Percentiles rank a stretch among this genome's conserved stretches.
Conservation (phyloP, 2,888 invertebrate genomes). For the Ormyrus rosae region DNA sequence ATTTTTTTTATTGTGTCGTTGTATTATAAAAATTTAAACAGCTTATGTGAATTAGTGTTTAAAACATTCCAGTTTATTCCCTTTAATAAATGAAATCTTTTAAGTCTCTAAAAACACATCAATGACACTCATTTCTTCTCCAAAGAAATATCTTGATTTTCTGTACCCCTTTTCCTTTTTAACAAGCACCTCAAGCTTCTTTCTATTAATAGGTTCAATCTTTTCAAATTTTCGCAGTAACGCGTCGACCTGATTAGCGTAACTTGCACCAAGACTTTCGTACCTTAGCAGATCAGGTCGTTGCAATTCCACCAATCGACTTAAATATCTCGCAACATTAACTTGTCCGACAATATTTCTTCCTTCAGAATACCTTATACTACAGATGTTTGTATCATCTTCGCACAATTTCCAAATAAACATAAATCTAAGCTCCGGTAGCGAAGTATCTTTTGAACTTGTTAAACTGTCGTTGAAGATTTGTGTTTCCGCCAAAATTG, state of each 20-base stretch:
- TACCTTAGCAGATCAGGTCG: constrained; percentile 65
- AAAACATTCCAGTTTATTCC: no score
- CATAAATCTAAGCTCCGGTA: constrained; percentile 34
- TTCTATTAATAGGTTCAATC: constrained; percentile 42
- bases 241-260: constrained; percentile 68
- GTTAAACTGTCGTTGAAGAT: background rate
- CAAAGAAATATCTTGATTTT: constrained; percentile 42
- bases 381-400: background rate
- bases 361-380: constrained; percentile 17
- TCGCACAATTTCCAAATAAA: constrained; percentile 38
- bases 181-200: background rate
- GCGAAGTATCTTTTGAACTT: background rate
- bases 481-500: background rate
- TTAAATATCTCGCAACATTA: constrained; percentile 72
- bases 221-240: constrained; percentile 67
- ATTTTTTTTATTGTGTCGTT: no score
- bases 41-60: no score
- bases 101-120: constrained; percentile 46
- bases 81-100: no score
- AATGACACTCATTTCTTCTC: constrained; percentile 46
- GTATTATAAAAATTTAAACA: no score
- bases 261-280: constrained; percentile 66
- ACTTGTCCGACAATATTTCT: constrained; percentile 68
- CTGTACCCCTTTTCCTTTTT: background rate
- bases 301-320: constrained; percentile 69